Evolutionary conservation across 2,888 invertebrate species (phyloP).

Genomic region (Philonicus albiceps): DNA sequence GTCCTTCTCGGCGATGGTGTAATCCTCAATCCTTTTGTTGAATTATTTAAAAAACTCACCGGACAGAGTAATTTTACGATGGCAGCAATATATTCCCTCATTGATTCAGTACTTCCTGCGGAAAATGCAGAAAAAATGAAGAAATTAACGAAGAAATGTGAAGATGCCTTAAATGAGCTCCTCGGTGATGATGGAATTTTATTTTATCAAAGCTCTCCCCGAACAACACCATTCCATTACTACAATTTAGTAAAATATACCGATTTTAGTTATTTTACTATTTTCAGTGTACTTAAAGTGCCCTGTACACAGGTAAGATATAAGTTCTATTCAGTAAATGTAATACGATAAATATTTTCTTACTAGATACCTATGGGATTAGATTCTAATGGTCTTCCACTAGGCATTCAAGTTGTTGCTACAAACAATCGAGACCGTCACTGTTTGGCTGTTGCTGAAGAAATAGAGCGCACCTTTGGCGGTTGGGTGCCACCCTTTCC

Average conservation of each 20-base stretch:
- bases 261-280: constrained; percentile 85
- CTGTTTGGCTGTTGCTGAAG: constrained; percentile 88
- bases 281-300: constrained; percentile 84
- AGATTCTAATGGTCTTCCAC: constrained; percentile 80
- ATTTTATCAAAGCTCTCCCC: constrained; percentile 82
- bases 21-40: constrained; percentile 66
- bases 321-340: constrained; percentile 42
- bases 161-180: constrained; percentile 69
- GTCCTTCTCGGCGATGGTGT: constrained; percentile 71
- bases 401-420: constrained; percentile 89
- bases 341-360: neutral
- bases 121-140: constrained; percentile 73
- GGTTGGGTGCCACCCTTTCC: constrained; percentile 82
- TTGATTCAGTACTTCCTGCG: constrained; percentile 72
- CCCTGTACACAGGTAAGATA: constrained; percentile 80
- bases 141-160: constrained; percentile 67
- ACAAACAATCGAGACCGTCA: constrained; percentile 83
- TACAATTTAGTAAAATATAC: constrained; percentile 77
- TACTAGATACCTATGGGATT: constrained; percentile 78
- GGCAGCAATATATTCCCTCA: constrained; percentile 72
- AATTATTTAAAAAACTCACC: constrained; percentile 70
- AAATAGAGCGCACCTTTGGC: constrained; percentile 85
- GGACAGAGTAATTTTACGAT: constrained; percentile 72
- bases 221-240: constrained; percentile 83
- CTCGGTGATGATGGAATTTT: constrained; percentile 83